Evolutionary conservation across 2,888 invertebrate genomes (phyloP).

Genomic region (Cynaeus angustus): DNA sequence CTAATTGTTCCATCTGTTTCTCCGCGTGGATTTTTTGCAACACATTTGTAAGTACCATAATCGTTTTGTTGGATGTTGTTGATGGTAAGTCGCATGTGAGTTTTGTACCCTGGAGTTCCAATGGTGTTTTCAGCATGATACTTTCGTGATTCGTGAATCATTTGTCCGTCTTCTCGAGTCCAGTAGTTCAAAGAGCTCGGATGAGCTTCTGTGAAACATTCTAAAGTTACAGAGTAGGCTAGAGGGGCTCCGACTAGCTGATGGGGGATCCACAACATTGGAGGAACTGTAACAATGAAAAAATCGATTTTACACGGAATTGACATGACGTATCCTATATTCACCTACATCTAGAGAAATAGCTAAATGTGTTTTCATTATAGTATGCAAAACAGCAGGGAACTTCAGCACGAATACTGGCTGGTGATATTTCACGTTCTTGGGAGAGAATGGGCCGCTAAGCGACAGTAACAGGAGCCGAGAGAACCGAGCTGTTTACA

Average conservation of each 20-base stretch:
- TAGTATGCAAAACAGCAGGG: constrained; percentile 69
- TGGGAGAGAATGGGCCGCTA: constrained; percentile 57
- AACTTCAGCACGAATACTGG: constrained; percentile 60
- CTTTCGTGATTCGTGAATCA: constrained; percentile 90
- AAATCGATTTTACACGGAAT: constrained; percentile 44
- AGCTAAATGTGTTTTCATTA: constrained; percentile 69
- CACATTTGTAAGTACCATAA: constrained; percentile 91
- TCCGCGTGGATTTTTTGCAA: constrained; percentile 92
- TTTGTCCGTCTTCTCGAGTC: constrained; percentile 90
- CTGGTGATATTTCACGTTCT: constrained; percentile 63
- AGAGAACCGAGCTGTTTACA: constrained; percentile 67
- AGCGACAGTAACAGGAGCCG: constrained; percentile 59
- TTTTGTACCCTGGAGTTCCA: constrained; percentile 85
- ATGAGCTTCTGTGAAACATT: constrained; percentile 93
- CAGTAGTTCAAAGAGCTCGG: constrained; percentile 93
- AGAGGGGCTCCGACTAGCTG: constrained; percentile 91
- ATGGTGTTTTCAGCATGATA: constrained; percentile 85
- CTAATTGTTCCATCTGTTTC: constrained; percentile 93
- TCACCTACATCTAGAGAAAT: constrained; percentile 55
- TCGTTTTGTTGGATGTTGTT: constrained; percentile 84
- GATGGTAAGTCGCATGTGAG: constrained; percentile 90
- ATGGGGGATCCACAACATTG: constrained; percentile 94
- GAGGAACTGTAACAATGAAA: constrained; percentile 81
- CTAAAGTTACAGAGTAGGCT: constrained; percentile 87
- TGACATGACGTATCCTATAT: constrained; percentile 47